These are phyloP conservation scores for Ormyrus pomaceus DNA, from an alignment of 2,888 invertebrate species.

Conservation along the genomic window DNA sequence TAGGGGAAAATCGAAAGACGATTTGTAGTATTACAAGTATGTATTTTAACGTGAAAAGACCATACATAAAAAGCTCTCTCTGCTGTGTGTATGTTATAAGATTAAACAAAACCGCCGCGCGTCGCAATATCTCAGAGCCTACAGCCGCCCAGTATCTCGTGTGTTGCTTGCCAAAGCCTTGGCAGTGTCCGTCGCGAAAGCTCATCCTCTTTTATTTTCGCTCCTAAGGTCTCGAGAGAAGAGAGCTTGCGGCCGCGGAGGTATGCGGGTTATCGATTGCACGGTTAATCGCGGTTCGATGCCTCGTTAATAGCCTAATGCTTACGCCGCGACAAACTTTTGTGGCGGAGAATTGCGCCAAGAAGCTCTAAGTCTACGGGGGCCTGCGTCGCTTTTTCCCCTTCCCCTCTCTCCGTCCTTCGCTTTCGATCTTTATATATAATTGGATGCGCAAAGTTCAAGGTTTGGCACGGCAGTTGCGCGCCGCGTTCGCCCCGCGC, in stretches of 20 bases:
- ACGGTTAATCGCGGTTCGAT: not conserved
- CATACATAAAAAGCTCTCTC: constrained; percentile 48
- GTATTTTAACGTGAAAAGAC: constrained; percentile 51
- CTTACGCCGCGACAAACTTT: constrained; percentile 5
- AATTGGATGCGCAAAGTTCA: constrained; percentile 39
- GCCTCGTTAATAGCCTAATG: not conserved
- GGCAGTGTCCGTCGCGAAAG: not conserved
- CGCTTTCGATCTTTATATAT: constrained; percentile 3
- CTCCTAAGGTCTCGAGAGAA: no score
- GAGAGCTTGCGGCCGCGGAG: no score
- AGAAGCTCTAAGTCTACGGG: constrained; percentile 14
- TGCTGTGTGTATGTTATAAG: constrained; percentile 12
- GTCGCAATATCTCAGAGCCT: not conserved
- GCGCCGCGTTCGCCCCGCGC: not conserved
- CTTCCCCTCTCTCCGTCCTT: not conserved
- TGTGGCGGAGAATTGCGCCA: no score
- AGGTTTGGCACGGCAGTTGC: constrained; percentile 3
- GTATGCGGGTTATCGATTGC: not conserved
- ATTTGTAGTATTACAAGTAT: constrained; percentile 31
- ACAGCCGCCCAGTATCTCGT: not conserved
- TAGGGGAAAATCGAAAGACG: constrained; percentile 37
- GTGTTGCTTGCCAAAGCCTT: not conserved
- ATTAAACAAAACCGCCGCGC: not conserved
- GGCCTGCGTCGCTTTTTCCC: constrained; percentile 4
- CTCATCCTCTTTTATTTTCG: no score